Conservation (phyloP, 1,140 invertebrate species). For the Tyrophagus putrescentiae region DNA sequence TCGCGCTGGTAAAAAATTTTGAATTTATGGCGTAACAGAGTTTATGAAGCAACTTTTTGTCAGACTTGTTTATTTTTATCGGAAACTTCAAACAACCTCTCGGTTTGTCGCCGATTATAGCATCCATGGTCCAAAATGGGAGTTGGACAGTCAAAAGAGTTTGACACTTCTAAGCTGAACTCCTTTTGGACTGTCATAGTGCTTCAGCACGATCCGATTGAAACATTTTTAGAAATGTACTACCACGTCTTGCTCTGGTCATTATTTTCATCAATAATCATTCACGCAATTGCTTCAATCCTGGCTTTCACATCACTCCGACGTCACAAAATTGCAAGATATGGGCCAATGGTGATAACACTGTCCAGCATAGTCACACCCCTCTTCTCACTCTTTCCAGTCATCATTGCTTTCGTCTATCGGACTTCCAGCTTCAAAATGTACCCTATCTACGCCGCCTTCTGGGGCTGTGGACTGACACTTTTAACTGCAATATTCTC, state of each 20-base stretch:
- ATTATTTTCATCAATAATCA: slow-evolving; percentile 76
- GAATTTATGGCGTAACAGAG: too few species aligned
- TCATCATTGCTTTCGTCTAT: slow-evolving; percentile 70
- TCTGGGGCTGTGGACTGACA: slow-evolving; percentile 89
- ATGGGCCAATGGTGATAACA: slow-evolving; percentile 70
- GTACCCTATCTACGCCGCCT: slow-evolving; percentile 70
- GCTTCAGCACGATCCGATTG: slow-evolving; percentile 33
- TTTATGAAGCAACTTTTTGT: too few species aligned
- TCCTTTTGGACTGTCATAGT: slow-evolving; percentile 35
- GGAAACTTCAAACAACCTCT: too few species aligned
- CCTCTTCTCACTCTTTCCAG: slow-evolving; percentile 38
- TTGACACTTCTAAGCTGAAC: slow-evolving; percentile 30
- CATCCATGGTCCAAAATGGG: slow-evolving; percentile 5
- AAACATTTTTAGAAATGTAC: slow-evolving; percentile 67
- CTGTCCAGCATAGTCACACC: slow-evolving; percentile 73
- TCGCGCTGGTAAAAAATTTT: too few species aligned
- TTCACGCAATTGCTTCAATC: slow-evolving; percentile 72
- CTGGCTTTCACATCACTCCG: slow-evolving; percentile 74
- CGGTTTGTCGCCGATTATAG: too few species aligned
- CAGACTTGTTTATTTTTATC: too few species aligned
- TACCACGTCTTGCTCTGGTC: slow-evolving; percentile 88
- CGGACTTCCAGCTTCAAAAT: slow-evolving; percentile 68
- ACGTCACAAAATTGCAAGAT: slow-evolving; percentile 76
- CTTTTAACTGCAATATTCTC: slow-evolving; percentile 67
- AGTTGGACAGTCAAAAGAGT: slow-evolving; percentile 24